These are phyloP conservation scores for Cancer borealis DNA, from an alignment of 2,888 invertebrate species.

Conservation along the genomic window DNA sequence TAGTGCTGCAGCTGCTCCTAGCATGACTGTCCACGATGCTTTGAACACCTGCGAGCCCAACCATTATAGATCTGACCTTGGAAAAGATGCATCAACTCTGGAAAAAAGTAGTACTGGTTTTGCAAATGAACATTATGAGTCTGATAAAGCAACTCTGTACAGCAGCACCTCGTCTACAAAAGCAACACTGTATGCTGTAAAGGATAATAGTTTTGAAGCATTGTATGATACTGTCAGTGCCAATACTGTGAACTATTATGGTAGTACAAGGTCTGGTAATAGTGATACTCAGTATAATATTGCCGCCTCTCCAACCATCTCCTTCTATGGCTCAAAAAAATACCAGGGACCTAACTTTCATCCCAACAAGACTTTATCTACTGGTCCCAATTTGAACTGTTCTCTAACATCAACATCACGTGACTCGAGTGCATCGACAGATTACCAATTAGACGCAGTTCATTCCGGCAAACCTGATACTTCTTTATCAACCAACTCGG, in stretches of 20 bases:
- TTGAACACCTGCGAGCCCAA: conserved; percentile 38
- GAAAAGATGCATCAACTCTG: conserved; percentile 47
- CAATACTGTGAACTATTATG: conserved; percentile 40
- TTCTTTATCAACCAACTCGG: neutral
- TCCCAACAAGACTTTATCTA: neutral
- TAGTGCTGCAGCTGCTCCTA: conserved; percentile 37
- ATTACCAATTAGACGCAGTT: neutral
- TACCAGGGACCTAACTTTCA: neutral
- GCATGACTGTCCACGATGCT: conserved; percentile 57
- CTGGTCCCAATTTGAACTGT: neutral
- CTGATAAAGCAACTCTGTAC: conserved; percentile 64
- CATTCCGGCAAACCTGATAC: neutral
- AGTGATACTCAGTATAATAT: neutral
- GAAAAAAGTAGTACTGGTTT: neutral
- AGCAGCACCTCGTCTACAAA: conserved; percentile 57
- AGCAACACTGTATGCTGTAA: conserved; percentile 63
- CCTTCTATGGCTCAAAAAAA: conserved; percentile 33
- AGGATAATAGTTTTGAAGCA: conserved; percentile 53
- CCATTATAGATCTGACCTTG: neutral
- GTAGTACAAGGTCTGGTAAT: neutral
- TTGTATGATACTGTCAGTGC: conserved; percentile 51
- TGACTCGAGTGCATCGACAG: neutral
- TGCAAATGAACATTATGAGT: conserved; percentile 11
- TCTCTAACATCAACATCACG: conserved; percentile 27
- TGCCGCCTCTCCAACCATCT: neutral